Evolutionary conservation across 2,113 vertebrate genomes (phyloP), one percentile per base, ranked within the genome.

Genomic region (Morone saxatilis): DNA sequence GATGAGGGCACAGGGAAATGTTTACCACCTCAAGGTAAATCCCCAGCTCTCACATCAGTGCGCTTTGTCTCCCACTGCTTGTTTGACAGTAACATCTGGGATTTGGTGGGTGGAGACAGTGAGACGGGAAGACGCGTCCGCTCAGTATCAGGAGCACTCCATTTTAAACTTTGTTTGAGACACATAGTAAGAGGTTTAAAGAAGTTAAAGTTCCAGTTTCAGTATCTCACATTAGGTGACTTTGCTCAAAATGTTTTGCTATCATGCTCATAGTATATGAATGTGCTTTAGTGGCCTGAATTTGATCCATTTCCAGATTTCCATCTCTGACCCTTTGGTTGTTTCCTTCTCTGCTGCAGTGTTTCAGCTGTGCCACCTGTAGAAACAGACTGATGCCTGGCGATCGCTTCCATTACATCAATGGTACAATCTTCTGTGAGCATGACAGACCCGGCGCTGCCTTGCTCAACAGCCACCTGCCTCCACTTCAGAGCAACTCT

Each of bases 1-100:
- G 92, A 96, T 96, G 96, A 92, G 95, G 86, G 95, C 96, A 20
- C 96, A 96, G 86, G 95, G 95, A 81, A 96, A 94, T 62, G 96
- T 95, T 76, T 96, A 96, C 92, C 96, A 96, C 91, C 95, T 96
- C 62, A 96, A 96, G 95, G 96, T 96, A 78, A 94, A 92, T 87
- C 76, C 56, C 36, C 43, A 38, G 51, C 69, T 50, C n/a, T 25
- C 57, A 14, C 53, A 61, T 85, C 59, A 65, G 36, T 22, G 5
- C 2, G 16, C 53, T 65, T 41, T 36, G n/a, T 61, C 76, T 81
- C 78, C 87, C 0, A 36, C 89, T 73, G 88, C 73, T 76, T 48
- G 63, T 85, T 71, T 38, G 78, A 88, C 85, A 66, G 83, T 61
- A 71, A 78, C 81, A 31, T 89, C 57, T 84, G 71, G 65, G 85